Percentiles rank a stretch among this genome's conserved stretches.
Conservation (phyloP, 2,113 vertebrate species). For the Astur gentilis region DNA sequence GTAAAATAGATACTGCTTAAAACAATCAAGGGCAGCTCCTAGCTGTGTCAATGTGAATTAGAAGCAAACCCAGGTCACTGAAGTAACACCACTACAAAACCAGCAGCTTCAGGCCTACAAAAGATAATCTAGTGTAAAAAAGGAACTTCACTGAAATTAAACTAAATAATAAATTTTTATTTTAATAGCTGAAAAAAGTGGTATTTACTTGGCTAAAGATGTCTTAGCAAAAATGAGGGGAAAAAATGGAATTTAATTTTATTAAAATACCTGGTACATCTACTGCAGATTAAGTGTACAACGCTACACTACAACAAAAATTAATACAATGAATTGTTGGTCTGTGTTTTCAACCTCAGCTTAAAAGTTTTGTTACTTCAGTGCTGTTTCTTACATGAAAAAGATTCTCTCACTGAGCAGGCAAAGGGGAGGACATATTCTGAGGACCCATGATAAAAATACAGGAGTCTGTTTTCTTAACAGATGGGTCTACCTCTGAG, state of each 20-base stretch:
- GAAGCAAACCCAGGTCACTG: neutral
- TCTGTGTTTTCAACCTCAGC: neutral
- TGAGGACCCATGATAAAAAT: neutral
- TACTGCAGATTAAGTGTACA: neutral
- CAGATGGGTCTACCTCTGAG: neutral
- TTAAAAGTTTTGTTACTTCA: neutral
- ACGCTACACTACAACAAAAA: neutral
- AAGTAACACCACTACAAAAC: neutral
- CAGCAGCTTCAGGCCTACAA: fast-evolving
- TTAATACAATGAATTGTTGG: neutral
- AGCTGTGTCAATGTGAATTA: neutral
- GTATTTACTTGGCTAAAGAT: neutral
- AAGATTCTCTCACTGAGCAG: neutral
- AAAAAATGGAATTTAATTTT: fast-evolving
- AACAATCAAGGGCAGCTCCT: neutral
- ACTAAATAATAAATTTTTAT: neutral
- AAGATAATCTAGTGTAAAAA: neutral
- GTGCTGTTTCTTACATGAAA: neutral
- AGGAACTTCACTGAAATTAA: neutral
- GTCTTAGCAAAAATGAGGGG: neutral
- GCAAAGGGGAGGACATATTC: neutral
- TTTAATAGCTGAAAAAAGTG: neutral
- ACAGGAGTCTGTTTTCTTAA: neutral
- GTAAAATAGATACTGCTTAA: neutral
- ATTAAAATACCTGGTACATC: neutral